Evolutionary conservation across 1,140 invertebrate species (phyloP).

Genomic region (Drosophila sucinea): DNA sequence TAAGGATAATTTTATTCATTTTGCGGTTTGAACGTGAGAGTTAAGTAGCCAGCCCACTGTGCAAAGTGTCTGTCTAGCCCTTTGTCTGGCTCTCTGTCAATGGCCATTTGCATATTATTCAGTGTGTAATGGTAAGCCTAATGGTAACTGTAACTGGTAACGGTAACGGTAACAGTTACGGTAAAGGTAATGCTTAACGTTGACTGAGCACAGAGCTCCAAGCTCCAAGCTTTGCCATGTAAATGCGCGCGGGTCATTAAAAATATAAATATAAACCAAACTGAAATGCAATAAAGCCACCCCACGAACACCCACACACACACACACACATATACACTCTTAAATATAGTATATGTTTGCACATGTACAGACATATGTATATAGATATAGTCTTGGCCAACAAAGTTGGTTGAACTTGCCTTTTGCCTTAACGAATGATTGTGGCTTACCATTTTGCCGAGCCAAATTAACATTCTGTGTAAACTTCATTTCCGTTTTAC

Average conservation of each 20-base stretch:
- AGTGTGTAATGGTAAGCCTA: constrained; percentile 12
- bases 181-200: constrained; percentile 18
- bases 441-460: not conserved
- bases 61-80: constrained; percentile 3
- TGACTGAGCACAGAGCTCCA: constrained; percentile 27
- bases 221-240: constrained; percentile 49
- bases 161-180: constrained; percentile 17
- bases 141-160: constrained; percentile 17
- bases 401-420: not conserved
- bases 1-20: constrained; percentile 12
- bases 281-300: constrained; percentile 6
- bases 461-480: constrained; percentile 7
- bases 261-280: constrained; percentile 27
- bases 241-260: constrained; percentile 58
- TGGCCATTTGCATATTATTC: constrained; percentile 12
- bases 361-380: not conserved
- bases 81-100: constrained; percentile 5
- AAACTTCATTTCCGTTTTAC: constrained; percentile 8
- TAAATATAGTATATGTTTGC: too few relatives aligned
- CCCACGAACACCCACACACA: not conserved
- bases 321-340: not conserved
- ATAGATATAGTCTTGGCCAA: constrained; percentile 3
- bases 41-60: constrained; percentile 1
- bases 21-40: not conserved
- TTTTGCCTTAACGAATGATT: not conserved